Base-by-base conservation (phyloP, 2,113 vertebrate genomes). In the Dasyurus viverrinus region DNA sequence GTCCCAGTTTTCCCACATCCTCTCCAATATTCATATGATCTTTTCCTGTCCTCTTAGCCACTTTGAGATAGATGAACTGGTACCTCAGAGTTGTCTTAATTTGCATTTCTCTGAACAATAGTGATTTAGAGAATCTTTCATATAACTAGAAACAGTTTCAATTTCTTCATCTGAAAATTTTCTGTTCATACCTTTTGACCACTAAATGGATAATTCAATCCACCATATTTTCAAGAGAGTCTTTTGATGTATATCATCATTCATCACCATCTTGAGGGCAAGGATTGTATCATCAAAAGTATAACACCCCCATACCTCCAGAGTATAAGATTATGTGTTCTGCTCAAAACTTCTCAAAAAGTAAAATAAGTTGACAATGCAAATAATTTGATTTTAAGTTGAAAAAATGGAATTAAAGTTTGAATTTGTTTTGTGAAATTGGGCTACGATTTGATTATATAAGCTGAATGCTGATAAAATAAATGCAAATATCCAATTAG, bases 391-490 rank as follows among this genome's bases (percentile, higher is more conserved):
- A 4, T 76, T 6, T n/a, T 5, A 3, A 76, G 12, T n/a, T 76
- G 12, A 76, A 76, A 76, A 76, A n/a, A 76, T n/a, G 60, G 36
- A 76, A 76, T n/a, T 68, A 19, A n/a, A n/a, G n/a, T 76, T 76
- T 76, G 60, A 76, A 76, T 14, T 76, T 12, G n/a, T 76, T 50
- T 92, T 42, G 1, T 93, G 89, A 92, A 94, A 90, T 46, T 6
- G 90, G 48, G 11, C 30, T 95, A 1, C 3, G 27, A 93, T 89
- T 93, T 89, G 84, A 84, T 93, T 60, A 93, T 50, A 26, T 25
- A 94, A 92, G 90, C 52, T 76, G 60, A 76, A n/a, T 76, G 14
- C 0, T 93, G 54, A 50, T 48, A 5, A 89, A 95, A 93, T 92
- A 90, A 60, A 26, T 89, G 76, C 89, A 42, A 6, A 53, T 54